These are phyloP conservation scores for Pseudachorutes palmiensis DNA, from an alignment of 1,140 invertebrate species.

Conservation along the genomic window DNA sequence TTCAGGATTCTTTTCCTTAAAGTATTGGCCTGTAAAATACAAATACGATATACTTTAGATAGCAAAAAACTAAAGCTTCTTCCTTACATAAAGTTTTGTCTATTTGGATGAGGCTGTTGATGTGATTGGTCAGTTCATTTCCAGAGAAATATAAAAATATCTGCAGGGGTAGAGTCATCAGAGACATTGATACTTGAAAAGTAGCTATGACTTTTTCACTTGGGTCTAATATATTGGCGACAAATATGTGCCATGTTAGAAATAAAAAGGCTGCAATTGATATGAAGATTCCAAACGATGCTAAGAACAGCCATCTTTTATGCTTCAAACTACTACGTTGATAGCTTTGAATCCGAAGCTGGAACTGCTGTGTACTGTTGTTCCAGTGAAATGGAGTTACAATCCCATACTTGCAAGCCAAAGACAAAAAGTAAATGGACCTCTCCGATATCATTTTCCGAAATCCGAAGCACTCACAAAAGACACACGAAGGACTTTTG, in stretches of 20 bases:
- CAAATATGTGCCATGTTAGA: not conserved
- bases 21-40: not conserved
- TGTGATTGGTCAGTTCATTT: not conserved
- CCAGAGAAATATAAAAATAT: not conserved
- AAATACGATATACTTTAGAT: not conserved
- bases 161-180: not conserved
- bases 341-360: not conserved
- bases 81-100: not conserved
- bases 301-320: too few species aligned
- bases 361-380: not conserved
- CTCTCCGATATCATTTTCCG: not conserved
- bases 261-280: too few species aligned
- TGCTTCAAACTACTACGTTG: not conserved
- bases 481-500: not conserved
- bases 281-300: too few species aligned
- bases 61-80: not conserved
- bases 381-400: not conserved
- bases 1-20: not conserved
- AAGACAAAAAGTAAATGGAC: not conserved
- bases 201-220: not conserved
- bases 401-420: not conserved
- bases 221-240: not conserved
- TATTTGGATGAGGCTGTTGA: not conserved
- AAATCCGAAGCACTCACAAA: not conserved
- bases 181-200: not conserved